phyloP scores from a whole-genome alignment of 1,140 invertebrate species.

The Pteromalus puparum region DNA sequence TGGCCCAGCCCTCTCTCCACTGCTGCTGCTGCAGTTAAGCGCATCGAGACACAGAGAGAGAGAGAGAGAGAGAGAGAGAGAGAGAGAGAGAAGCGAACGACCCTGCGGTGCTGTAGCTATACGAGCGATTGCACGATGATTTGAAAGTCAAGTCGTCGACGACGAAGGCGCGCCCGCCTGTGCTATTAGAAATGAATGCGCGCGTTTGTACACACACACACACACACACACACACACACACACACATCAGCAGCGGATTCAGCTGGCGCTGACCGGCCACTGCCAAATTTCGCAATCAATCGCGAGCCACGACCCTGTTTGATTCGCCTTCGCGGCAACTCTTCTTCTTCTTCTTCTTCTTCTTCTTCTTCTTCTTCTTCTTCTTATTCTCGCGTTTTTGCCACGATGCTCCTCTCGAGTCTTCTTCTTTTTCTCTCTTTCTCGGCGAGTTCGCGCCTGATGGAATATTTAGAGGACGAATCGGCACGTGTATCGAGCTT shows the following conservation, averaged over 20 bases:
- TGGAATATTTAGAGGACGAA: not conserved
- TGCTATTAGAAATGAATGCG: conserved; percentile 22
- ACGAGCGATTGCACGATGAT: conserved; percentile 36
- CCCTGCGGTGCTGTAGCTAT: not conserved
- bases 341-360: conserved; percentile 16
- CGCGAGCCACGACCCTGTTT: conserved; percentile 56
- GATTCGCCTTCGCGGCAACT: conserved; percentile 30
- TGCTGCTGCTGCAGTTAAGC: not conserved
- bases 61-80: not conserved
- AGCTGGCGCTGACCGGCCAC: conserved; percentile 45
- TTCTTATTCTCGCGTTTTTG: not conserved
- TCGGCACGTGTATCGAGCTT: not conserved
- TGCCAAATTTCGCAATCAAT: conserved; percentile 67
- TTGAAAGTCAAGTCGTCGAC: conserved; percentile 48
- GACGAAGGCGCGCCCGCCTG: conserved; percentile 47
- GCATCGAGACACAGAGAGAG: not conserved
- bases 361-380: not conserved
- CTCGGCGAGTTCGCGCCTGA: not conserved
- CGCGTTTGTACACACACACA: conserved; percentile 24
- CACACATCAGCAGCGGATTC: not conserved
- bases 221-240: not conserved
- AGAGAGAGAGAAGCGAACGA: not conserved
- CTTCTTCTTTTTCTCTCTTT: not conserved
- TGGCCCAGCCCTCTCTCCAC: not conserved
- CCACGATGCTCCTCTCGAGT: not conserved